Base-by-base conservation (phyloP, 2,113 vertebrate species). In the Hirundichthys speculiger region DNA sequence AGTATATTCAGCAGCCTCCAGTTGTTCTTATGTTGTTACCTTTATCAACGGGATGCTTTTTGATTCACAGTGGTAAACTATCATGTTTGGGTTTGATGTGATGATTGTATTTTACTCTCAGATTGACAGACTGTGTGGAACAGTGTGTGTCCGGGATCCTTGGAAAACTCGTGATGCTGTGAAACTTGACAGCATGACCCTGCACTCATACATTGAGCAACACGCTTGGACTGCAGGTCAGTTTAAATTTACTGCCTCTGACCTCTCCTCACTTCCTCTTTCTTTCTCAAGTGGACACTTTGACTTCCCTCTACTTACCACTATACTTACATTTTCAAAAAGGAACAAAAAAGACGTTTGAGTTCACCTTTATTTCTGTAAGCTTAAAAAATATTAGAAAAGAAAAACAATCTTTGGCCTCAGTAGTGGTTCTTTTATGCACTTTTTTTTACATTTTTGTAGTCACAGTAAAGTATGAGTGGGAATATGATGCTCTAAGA, bases 131-230 rank as follows among this genome's bases (percentile, higher is more conserved):
- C 78, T 93, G 46, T 83, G 75, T 13, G 76, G 82, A 69, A 87
- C 74, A 42, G 83, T 93, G 14, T 85, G 82, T 13, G 66, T 91
- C 24, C 55, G 83, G 38, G 85, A 92, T 63, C 90, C 89, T 3
- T 80, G 55, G 1, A 73, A 52, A 61, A 89, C 85, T 14, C 91
- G 88, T 1, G 74, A 85, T 0, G 87, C 91, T 1, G 41, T 45
- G n/a, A 63, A 91, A n/a, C 65, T 87, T 49, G 92, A 93, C 82
- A 80, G 91, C 34, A 91, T 92, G 88, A 92, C 91, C 0, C 49
- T 92, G 43, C 69, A 91, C 57, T 81, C 89, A 0, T 93, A 80
- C 73, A 55, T 82, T 7, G 70, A 90, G 21, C 66, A 82, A 45
- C 75, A 92, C 13, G 49, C 76, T 15, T 93, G 92, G 91, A 92